Percentiles rank a stretch among this genome's conserved stretches.
phyloP scores from a whole-genome alignment of 2,797 vertebrate genomes.

The Gymnodraco acuticeps region DNA sequence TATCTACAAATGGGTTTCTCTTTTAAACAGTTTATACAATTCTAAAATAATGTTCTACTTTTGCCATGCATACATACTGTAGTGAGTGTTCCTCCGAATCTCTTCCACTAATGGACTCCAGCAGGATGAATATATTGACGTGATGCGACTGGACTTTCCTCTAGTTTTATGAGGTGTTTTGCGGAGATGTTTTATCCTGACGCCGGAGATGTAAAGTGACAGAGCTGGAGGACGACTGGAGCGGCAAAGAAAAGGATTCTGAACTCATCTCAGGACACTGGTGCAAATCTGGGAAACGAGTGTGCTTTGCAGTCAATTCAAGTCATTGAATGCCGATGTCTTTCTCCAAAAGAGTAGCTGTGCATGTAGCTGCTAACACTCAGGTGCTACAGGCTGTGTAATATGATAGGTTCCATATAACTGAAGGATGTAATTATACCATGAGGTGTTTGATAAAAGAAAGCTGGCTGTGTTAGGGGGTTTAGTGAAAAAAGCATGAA shows the following conservation, averaged over 20 bases:
- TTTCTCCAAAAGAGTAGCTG: neutral
- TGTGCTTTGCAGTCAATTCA: constrained; percentile 12
- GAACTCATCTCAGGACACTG: constrained; percentile 18
- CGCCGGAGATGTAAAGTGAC: constrained; percentile 54
- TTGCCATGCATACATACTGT: neutral
- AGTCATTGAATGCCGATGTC: constrained; percentile 27
- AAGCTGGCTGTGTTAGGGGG: constrained; percentile 10
- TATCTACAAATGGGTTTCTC: neutral
- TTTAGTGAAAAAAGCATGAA: constrained; percentile 19
- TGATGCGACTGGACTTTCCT: constrained; percentile 66
- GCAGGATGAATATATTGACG: constrained; percentile 60
- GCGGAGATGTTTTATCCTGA: constrained; percentile 44
- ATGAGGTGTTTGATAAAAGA: constrained; percentile 29
- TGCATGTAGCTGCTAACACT: constrained; percentile 27
- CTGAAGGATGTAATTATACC: constrained; percentile 16
- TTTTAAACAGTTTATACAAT: neutral
- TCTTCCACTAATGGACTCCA: constrained; percentile 50
- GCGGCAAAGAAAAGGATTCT: constrained; percentile 19
- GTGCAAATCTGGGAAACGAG: constrained; percentile 14
- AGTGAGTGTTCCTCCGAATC: constrained; percentile 32
- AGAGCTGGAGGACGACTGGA: constrained; percentile 36
- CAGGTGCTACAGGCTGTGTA: constrained; percentile 7
- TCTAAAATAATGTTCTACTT: constrained; percentile 28
- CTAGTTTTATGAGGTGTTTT: constrained; percentile 47
- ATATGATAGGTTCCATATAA: constrained; percentile 8